Base-by-base conservation (phyloP, 2,888 invertebrate species). In the Noctua fimbriata region DNA sequence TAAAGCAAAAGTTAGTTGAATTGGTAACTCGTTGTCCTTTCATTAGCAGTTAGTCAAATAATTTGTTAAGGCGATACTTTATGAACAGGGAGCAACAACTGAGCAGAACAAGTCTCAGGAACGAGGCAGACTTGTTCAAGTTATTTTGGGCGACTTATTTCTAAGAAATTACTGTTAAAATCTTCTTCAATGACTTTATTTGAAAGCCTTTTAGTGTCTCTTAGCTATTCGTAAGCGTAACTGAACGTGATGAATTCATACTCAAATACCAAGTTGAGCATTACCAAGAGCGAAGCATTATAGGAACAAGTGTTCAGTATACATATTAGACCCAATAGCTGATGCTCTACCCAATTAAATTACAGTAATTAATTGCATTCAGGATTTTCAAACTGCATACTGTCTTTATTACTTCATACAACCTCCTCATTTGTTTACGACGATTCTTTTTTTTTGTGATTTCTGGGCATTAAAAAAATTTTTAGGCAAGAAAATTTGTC, bases 1-100 rank as follows among this genome's bases (percentile, higher is more conserved):
- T 24, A 47, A 77, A 36, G 16, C 28, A 47, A 47, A 81, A 77
- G 71, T 77, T 41, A 55, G 16, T 67, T 47, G 7, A 67, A 76
- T 71, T 36, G 52, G 24, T 2, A 47, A 73, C 32, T 58, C 66
- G 58, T 58, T 58, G 81, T 80, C 67, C 70, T 73, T 79, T 83
- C 75, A 79, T 74, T 72, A 79, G 28, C 72, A 83, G 79, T 65
- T 72, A 75, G 24, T 82, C 65, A 82, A 82, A 82, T 73, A 69
- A 72, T 78, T 82, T 44, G 58, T 78, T 28, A 32, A 41, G 78
- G 16, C 58, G 73, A 70, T 73, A 82, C 78, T 82, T 44, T 65
- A 9, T n/a, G 63, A 36, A 36, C n/a, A 49, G 49, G 36, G 41
- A 63, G 74, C 63, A 47, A 41, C 67, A 72, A 44, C 58, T 72